A percentile compares a stretch with the other conserved stretches of the same genome.
These are phyloP conservation scores for Dugesia japonica DNA, from an alignment of 2,888 invertebrate species.

Conservation along the genomic window DNA sequence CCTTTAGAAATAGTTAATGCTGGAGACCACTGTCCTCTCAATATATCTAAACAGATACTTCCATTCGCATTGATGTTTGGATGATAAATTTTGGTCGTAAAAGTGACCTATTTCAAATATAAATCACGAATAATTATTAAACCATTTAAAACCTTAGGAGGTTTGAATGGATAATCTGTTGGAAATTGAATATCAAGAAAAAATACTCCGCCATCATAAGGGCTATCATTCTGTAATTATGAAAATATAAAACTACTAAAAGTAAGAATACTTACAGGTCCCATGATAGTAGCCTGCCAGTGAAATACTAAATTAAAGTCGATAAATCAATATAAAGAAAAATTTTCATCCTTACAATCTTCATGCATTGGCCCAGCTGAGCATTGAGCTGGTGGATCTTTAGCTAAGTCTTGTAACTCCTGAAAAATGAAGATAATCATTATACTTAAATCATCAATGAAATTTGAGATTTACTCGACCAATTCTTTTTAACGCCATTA, in stretches of 20 bases:
- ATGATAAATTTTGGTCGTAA: conserved; percentile 36
- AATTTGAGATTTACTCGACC: neutral
- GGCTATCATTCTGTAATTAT: conserved; percentile 87
- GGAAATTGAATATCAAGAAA: conserved; percentile 99
- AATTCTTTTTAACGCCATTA: conserved; percentile 16
- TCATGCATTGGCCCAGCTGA: conserved; percentile 99
- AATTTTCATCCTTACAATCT: conserved; percentile 64
- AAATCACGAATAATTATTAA: no score
- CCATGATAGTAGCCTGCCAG: conserved; percentile 99
- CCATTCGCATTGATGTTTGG: conserved; percentile 37
- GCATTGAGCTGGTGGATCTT: conserved; percentile 99
- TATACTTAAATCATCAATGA: neutral
- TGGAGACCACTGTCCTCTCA: conserved; percentile 37
- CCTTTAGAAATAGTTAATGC: conserved; percentile 37
- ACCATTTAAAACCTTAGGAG: conserved; percentile 72
- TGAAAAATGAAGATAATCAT: conserved; percentile 44
- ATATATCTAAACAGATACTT: conserved; percentile 37
- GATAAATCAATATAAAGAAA: no score
- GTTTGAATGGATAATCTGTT: conserved; percentile 99
- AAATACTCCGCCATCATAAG: conserved; percentile 97
- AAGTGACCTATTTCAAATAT: conserved; percentile 33
- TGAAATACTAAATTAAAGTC: conserved; percentile 68
- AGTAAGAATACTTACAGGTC: conserved; percentile 96
- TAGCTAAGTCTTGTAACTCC: conserved; percentile 99
- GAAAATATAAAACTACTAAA: conserved; percentile 6